These are phyloP conservation scores for Zelostemma sp. DNA, from an alignment of 1,140 invertebrate species.

Conservation along the genomic window DNA sequence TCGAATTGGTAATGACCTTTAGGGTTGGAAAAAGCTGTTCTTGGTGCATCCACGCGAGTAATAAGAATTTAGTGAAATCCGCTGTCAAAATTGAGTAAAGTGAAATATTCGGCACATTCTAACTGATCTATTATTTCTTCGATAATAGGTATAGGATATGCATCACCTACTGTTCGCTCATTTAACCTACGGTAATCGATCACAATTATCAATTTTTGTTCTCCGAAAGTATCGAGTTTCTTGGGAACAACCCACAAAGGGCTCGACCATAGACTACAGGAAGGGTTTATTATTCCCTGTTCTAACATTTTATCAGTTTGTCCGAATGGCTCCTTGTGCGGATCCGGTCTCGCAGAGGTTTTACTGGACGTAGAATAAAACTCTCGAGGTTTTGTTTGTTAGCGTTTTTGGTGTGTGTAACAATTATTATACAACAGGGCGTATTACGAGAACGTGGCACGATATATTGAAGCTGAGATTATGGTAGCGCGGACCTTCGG, in stretches of 20 bases:
- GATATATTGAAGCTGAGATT: too few species aligned
- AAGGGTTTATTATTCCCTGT: constrained; percentile 53
- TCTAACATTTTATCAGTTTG: constrained; percentile 50
- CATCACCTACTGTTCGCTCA: constrained; percentile 61
- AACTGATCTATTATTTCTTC: constrained; percentile 59
- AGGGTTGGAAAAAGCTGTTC: constrained; percentile 61
- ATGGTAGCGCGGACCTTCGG: too few species aligned
- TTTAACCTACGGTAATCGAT: constrained; percentile 61
- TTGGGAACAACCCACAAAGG: constrained; percentile 58
- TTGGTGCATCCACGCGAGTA: constrained; percentile 51
- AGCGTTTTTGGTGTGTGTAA: too few species aligned
- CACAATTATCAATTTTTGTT: constrained; percentile 55
- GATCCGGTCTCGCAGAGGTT: too few species aligned
- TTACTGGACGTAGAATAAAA: too few species aligned
- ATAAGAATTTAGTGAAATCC: constrained; percentile 71
- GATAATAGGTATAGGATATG: constrained; percentile 72
- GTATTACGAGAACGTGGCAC: too few species aligned
- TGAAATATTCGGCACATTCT: constrained; percentile 54
- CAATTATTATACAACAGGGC: too few species aligned
- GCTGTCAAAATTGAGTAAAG: constrained; percentile 61
- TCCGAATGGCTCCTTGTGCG: too few species aligned
- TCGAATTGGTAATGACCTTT: constrained; percentile 13
- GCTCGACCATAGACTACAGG: constrained; percentile 48
- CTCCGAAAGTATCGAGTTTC: constrained; percentile 54
- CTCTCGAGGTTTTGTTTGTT: too few species aligned